Conservation (phyloP, 2,113 vertebrate genomes). For the Chrysemys picta region DNA sequence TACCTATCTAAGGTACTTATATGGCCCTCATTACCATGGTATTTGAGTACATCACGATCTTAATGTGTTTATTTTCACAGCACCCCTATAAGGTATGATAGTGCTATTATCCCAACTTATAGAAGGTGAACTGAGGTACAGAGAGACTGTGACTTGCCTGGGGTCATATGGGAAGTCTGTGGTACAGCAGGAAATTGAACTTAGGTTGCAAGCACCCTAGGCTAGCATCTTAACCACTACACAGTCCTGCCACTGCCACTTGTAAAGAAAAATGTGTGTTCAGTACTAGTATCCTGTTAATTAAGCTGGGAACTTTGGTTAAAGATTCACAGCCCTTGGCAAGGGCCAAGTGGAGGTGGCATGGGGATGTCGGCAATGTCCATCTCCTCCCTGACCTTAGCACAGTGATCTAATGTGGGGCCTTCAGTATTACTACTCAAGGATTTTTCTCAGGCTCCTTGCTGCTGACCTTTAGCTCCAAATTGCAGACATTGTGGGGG, state of each 20-base stretch:
- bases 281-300: neutral
- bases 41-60: neutral
- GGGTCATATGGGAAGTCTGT: neutral
- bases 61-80: neutral
- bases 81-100: neutral
- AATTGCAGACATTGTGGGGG: rapidly evolving
- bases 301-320: neutral
- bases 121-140: neutral
- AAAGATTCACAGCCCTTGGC: neutral
- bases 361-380: neutral
- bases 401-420: neutral
- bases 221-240: neutral
- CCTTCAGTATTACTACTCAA: neutral
- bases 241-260: neutral
- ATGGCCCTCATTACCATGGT: neutral
- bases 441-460: neutral
- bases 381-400: neutral
- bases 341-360: neutral
- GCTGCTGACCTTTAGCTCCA: neutral
- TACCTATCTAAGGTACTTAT: neutral
- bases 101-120: neutral
- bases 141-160: neutral
- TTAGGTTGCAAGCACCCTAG: neutral
- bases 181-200: neutral
- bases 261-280: neutral